Percentiles rank a stretch among this genome's conserved stretches.
Conservation (phyloP, 2,888 invertebrate species). For the Imbricaverruca yamaguchii region DNA sequence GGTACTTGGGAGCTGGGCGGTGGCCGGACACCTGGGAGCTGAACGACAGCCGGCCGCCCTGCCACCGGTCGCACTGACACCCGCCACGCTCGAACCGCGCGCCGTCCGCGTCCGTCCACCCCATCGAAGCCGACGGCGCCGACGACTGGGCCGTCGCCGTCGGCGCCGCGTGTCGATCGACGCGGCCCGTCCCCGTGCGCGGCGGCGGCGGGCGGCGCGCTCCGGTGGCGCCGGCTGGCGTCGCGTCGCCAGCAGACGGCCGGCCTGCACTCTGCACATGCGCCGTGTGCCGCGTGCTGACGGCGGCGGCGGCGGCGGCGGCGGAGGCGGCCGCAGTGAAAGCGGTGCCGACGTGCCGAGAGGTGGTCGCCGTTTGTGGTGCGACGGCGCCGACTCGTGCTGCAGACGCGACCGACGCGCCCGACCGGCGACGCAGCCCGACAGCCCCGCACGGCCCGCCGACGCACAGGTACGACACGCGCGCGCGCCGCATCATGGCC, state of each 20-base stretch:
- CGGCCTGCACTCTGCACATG: not conserved
- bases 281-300: not conserved
- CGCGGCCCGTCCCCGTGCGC: not conserved
- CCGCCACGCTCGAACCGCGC: not conserved
- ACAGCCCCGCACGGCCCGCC: not conserved
- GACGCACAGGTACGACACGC: constrained; percentile 25
- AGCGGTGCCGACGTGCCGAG: not conserved
- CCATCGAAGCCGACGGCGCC: not conserved
- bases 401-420: not conserved
- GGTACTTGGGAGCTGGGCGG: no score
- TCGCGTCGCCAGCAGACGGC: not conserved
- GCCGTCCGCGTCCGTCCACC: not conserved
- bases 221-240: not conserved
- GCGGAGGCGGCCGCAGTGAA: constrained; percentile 22
- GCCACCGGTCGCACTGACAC: no score
- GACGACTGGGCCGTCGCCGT: not conserved
- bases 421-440: no score
- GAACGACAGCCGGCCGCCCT: not conserved
- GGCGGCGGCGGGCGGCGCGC: no score
- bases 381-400: not conserved
- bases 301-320: constrained; percentile 16
- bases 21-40: no score
- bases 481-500: constrained; percentile 20
- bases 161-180: not conserved
- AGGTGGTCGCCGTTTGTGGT: not conserved